Conservation (phyloP, 2,113 vertebrate species). For the Boleophthalmus pectinirostris region DNA sequence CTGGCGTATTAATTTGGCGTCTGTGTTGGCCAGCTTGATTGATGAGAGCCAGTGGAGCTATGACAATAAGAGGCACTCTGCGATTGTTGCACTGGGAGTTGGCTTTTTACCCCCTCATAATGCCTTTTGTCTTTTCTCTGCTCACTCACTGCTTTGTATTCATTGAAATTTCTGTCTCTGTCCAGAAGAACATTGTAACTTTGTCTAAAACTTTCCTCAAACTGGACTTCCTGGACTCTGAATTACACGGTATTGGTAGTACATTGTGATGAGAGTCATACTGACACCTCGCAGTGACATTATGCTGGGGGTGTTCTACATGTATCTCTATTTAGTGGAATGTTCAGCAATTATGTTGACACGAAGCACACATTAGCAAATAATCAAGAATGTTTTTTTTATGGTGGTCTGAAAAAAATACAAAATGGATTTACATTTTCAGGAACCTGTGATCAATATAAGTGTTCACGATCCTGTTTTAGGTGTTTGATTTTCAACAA, state of each 20-base stretch:
- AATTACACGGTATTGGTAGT: neutral
- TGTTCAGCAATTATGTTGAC: no score
- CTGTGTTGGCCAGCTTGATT: constrained; percentile 58
- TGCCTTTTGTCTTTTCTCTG: constrained; percentile 11
- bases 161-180: constrained; percentile 7
- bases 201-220: neutral
- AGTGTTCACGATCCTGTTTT: no score
- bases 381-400: no score
- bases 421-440: no score
- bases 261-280: neutral
- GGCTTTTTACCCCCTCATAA: constrained; percentile 26
- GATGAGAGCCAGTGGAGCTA: constrained; percentile 66
- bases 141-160: constrained; percentile 13
- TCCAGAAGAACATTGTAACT: constrained; percentile 19
- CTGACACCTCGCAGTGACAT: no score
- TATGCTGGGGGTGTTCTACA: no score
- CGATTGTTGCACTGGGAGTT: constrained; percentile 28
- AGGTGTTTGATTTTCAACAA: no score
- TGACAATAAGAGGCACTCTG: constrained; percentile 57
- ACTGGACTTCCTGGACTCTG: constrained; percentile 6
- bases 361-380: no score
- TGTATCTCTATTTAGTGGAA: no score
- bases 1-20: constrained; percentile 65
- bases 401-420: no score
- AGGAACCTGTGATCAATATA: no score